Conservation (phyloP, 2,113 vertebrate genomes). For the Ginglymostoma cirratum region DNA sequence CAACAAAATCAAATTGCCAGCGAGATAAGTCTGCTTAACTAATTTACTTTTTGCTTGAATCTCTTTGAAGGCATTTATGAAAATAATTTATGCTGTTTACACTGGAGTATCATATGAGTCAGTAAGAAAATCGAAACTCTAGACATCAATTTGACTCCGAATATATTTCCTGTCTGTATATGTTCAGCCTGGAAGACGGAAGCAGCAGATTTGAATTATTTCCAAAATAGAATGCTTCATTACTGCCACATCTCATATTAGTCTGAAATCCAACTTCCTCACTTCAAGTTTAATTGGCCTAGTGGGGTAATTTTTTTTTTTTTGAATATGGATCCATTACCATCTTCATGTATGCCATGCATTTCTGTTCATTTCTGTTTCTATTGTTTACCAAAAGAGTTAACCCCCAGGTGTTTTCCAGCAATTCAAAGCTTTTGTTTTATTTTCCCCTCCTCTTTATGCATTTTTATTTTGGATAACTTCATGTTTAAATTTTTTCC, state of each 20-base stretch:
- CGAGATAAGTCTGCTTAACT: neutral
- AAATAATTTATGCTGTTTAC: neutral
- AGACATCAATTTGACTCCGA: neutral
- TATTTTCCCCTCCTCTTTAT: neutral
- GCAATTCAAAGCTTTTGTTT: slow-evolving; percentile 24
- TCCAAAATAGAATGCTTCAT: neutral
- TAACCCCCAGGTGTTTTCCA: slow-evolving; percentile 24
- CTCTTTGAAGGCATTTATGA: neutral
- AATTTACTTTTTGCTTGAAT: neutral
- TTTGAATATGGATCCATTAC: neutral
- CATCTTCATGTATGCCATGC: neutral
- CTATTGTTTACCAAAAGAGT: neutral
- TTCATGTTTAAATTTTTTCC: slow-evolving; percentile 37
- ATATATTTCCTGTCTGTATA: neutral
- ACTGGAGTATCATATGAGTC: no score
- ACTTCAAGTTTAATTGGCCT: neutral
- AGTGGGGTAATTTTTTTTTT: neutral
- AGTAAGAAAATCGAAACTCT: no score
- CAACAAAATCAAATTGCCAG: neutral
- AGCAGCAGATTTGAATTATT: neutral
- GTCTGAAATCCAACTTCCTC: neutral
- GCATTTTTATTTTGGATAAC: slow-evolving; percentile 36
- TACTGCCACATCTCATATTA: neutral
- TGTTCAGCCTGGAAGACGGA: neutral
- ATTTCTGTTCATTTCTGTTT: neutral